A percentile compares a stretch with the other conserved stretches of the same genome.
These are phyloP conservation scores for Nasonia vitripennis DNA, from an alignment of 1,140 invertebrate genomes.

Conservation along the genomic window DNA sequence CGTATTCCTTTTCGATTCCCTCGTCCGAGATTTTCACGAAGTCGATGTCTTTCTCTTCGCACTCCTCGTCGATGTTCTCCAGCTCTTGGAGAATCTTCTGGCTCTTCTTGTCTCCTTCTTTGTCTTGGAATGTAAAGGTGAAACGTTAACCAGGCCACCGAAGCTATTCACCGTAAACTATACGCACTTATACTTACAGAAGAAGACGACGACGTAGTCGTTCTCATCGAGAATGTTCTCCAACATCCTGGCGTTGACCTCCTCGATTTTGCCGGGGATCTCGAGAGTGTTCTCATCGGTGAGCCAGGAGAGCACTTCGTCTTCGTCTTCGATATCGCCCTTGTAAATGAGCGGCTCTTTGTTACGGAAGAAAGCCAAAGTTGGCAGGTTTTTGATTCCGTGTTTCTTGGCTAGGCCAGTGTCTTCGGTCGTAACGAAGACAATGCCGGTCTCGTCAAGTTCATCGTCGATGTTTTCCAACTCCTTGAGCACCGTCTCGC, in stretches of 20 bases:
- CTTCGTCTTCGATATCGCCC: constrained; percentile 92
- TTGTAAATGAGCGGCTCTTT: constrained; percentile 88
- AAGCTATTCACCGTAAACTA: background rate
- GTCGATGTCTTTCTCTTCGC: constrained; percentile 93
- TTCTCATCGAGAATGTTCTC: constrained; percentile 93
- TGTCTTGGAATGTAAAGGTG: constrained; percentile 77
- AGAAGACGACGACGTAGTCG: constrained; percentile 92
- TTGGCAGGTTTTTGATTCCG: constrained; percentile 89
- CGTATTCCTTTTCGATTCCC: constrained; percentile 91
- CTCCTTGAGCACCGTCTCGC: constrained; percentile 89
- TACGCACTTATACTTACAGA: constrained; percentile 82
- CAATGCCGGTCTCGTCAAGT: constrained; percentile 93
- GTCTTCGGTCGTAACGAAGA: constrained; percentile 95
- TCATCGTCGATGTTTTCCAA: constrained; percentile 96
- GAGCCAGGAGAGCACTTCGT: constrained; percentile 92
- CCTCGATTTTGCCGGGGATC: constrained; percentile 94
- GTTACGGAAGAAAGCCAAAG: constrained; percentile 93
- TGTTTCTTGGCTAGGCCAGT: constrained; percentile 87
- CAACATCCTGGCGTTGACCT: constrained; percentile 93
- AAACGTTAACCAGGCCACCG: background rate
- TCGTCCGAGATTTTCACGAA: constrained; percentile 96
- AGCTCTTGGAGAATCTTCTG: constrained; percentile 92
- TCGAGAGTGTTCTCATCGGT: constrained; percentile 94
- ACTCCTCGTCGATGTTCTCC: constrained; percentile 96
- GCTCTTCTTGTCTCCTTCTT: constrained; percentile 92